Base-by-base conservation (phyloP, 1,140 invertebrate species). In the Orius insidiosus region DNA sequence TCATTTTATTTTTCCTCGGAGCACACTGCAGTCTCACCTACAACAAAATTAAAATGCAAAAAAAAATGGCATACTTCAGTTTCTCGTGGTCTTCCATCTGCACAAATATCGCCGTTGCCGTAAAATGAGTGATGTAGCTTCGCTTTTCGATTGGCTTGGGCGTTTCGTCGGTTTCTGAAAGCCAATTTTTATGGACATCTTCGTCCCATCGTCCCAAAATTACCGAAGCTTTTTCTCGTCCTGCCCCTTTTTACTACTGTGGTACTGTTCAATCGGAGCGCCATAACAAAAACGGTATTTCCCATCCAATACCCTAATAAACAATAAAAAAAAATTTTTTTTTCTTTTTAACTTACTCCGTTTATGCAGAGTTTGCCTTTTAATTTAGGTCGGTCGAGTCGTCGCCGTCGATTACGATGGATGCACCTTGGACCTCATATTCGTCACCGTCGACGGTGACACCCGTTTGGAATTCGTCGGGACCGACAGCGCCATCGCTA, bases 251-350 rank as follows among this genome's bases (percentile, higher is more conserved):
- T 52, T 74, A 74, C 86, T 81, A 40, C 85, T 72, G 59, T 97
- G 92, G 59, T 84, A 95, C 59, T 96, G 90, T 2, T 76, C 70
- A 1, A 96, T 82, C 52, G 78, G 74, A 57, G 79, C 78, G 1
- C 87, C 88, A 63, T 92, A 93, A 58, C 92, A 97, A 59, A 95
- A 94, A 62, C 95, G 88, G 63, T 93, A 95, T 56, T 88, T 90
- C 92, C 90, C 90, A 97, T 14, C 89, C 88, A 38, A 24, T 7
- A 7, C 24, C 24, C 24, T 24, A 41, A 38, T 13, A 16, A 5
- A 15, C 3, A 2, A 46, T 14, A 39, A 39, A 13, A 47, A 39
- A 47, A 31, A 3, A 31, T 34, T 34, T 34, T 8, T 5, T 7
- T 31, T 40, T n/a, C n/a, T n/a, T n/a, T n/a, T n/a, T n/a, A 24